Evolutionary conservation across 2,888 invertebrate species (phyloP), one percentile per base, ranked within the genome.

Genomic region (Andrena chrysosceles): DNA sequence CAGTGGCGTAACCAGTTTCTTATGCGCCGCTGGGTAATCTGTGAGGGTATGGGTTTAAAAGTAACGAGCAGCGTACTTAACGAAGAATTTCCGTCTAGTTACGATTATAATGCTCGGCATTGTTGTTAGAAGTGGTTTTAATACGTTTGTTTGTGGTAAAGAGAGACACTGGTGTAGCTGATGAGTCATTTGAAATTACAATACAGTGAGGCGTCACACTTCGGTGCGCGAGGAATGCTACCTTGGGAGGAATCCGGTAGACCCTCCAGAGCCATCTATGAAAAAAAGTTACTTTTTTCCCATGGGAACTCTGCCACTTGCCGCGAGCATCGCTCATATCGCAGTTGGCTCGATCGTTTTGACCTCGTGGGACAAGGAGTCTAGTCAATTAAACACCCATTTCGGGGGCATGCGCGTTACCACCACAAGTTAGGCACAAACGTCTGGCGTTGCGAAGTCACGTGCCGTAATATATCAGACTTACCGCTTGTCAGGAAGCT

Each of bases 381-480:
- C 13, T 6, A n/a, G 16, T 73, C 77, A 66, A 77, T 77, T 66
- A 66, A 73, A 77, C 64, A 56, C n/a, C 31, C 42, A 48, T 77
- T 64, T 64, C 20, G 33, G 42, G 42, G 33, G 20, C 29, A 29
- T 26, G 33, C 20, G 42, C 20, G 29, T 16, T 60, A n/a, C 59
- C 3, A 59, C n/a, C 16, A 0, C 29, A 4, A 4, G 20, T n/a
- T 2, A 1, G 8, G 23, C 7, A 48, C 26, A 8, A 52, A 60
- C 35, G 66, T 59, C 33, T 42, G 10, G n/a, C 6, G 3, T 29
- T 31, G 29, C 49, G 20, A 23, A 63, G 31, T 31, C 23, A 16
- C 35, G n/a, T 56, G 63, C 71, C 75, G 31, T 54, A 70, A 70
- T 16, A 5, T 23, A 31, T 67, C 29, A 8, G 13, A 20, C 29